Percentiles rank a stretch among this genome's conserved stretches.
These are phyloP conservation scores for Apomyelois bistriatella DNA, from an alignment of 2,888 invertebrate species.

Conservation along the genomic window DNA sequence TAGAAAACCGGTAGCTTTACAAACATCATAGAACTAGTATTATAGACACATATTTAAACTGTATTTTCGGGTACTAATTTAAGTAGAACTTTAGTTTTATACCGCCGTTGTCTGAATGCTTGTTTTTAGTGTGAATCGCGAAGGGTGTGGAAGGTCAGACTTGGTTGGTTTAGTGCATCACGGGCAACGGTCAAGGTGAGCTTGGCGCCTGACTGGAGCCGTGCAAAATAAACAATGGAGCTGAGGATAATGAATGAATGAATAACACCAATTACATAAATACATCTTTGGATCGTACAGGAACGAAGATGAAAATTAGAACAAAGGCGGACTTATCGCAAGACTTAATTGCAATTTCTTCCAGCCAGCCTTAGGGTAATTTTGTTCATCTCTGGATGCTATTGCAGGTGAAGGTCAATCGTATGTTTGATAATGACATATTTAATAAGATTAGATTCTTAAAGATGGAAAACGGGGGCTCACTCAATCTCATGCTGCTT, in stretches of 20 bases:
- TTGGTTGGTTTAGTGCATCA: conserved; percentile 50
- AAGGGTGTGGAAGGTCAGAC: conserved; percentile 45
- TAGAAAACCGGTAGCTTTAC: conserved; percentile 4
- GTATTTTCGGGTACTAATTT: neutral
- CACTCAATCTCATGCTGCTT: too few relatives aligned
- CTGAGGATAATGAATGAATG: conserved; percentile 40
- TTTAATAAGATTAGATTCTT: conserved; percentile 23
- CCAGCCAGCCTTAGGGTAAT: too few relatives aligned
- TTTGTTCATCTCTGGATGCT: conserved; percentile 40
- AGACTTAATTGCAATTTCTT: too few relatives aligned
- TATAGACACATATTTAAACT: neutral
- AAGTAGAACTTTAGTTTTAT: neutral
- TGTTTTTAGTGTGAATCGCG: conserved; percentile 1
- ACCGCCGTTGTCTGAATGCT: neutral
- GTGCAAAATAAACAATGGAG: conserved; percentile 53
- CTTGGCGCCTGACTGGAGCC: conserved; percentile 48
- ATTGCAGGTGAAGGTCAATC: conserved; percentile 30
- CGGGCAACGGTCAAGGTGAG: conserved; percentile 65
- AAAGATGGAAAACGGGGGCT: too few relatives aligned
- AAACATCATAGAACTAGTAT: neutral
- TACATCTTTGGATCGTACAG: too few relatives aligned
- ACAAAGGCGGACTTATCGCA: too few relatives aligned
- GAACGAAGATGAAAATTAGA: too few relatives aligned
- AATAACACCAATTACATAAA: too few relatives aligned
- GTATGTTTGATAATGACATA: conserved; percentile 21